Evolutionary conservation across 2,888 invertebrate genomes (phyloP), one percentile per base, ranked within the genome.

Genomic region (Protula sp.): DNA sequence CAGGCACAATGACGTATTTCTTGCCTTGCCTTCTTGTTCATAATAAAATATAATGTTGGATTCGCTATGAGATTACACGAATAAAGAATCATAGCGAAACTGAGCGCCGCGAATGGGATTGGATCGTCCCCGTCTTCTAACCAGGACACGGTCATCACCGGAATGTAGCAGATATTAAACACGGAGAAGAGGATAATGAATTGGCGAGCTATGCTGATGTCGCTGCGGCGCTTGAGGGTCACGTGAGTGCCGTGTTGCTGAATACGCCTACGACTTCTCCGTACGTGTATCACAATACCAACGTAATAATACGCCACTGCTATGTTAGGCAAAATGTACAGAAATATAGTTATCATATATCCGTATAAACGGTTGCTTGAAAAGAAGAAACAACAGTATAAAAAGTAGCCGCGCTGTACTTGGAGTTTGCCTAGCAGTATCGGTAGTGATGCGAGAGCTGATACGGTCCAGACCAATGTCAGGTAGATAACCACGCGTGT

Each of bases 161-260:
- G 56, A 47, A 48, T 26, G 56, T 56, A 56, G 28, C 47, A 56
- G 28, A 48, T n/a, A 24, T 56, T 56, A 29, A 56, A 56, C 5
- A 48, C 48, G 4, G 48, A 4, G 28, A 56, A 56, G 47, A 56
- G 27, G 28, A 48, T 29, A 27, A 56, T 47, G 29, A 56, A 56
- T 24, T 56, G 56, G 3, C 26, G 26, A 22, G 56, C 56, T 3
- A 56, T 5, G 4, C 48, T 5, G 27, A 56, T 24, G 19, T 56
- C 56, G 19, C 38, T 19, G 9, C 19, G 9, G 9, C 19, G 9
- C 9, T 38, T 14, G 19, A 38, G 9, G 9, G 38, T 19, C 9
- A 38, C 19, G 9, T 38, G 38, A 19, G 38, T 14, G 9, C 19
- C 19, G 38, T 38, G 38, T 9, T 14, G 9, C 19, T 38, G 9